Evolutionary conservation across 2,888 invertebrate genomes (phyloP), one percentile per base, ranked within the genome.

Genomic region (Meghimatium bilineatum): DNA sequence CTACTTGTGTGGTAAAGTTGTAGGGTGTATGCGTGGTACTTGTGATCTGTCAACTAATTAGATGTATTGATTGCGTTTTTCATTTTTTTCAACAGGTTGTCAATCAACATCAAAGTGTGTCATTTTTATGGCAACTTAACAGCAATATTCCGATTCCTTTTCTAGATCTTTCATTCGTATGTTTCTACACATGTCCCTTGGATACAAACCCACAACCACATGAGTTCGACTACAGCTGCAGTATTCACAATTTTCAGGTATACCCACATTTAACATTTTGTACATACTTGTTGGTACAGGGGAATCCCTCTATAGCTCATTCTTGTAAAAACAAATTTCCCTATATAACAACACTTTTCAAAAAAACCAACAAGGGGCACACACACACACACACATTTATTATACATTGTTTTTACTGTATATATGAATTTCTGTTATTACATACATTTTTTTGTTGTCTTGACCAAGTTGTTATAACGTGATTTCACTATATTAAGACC

Each of bases 101-200:
- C 80, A 95, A 96, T 85, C 96, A 96, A 89, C 96, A 96, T 0
- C 95, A 96, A 86, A 96, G 95, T 80, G 96, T 96, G 0, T 96
- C 96, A 0, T 97, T 96, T 92, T 95, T 97, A 94, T 98, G 97
- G 96, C 97, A 97, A 93, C 94, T 96, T 1, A 95, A 96, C 69
- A 91, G 78, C 56, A 91, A 91, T 84, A 86, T 87, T 71, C 67
- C 86, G 17, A 85, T 88, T 14, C 87, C 88, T 52, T 85, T 87
- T 93, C 95, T 91, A 32, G 88, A 90, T 56, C 85, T 95, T 56
- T 95, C 95, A 88, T 96, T 96, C 92, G 94, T 94, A 71, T 93
- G 96, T 10, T 94, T 95, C 90, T 96, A 96, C 91, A 87, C 86
- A n/a, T 87, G 89, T 66, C 74, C 69, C 17, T 77, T 85, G 49